Evolutionary conservation across 2,113 vertebrate genomes (phyloP), one percentile per base, ranked within the genome.

Genomic region (Collichthys lucidus): DNA sequence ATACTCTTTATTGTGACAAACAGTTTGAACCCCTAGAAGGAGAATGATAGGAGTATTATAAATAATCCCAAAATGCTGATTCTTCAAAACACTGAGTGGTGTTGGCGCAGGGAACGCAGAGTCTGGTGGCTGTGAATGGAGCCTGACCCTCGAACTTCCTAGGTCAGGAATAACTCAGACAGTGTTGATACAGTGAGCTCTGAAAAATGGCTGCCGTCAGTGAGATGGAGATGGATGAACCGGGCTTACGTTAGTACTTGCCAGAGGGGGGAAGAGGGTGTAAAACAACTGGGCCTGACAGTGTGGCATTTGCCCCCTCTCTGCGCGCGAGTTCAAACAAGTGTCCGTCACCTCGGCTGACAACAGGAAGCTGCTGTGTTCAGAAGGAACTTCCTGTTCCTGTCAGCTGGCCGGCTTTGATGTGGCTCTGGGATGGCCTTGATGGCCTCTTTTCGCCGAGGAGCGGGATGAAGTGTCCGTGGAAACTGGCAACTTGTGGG

Each of bases 291-390:
- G 0, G 66, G 87, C 65, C 78, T 88, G 88, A 82, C 86, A 81
- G 82, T 11, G 11, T 90, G 86, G 87, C 91, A 91, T 93, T 93
- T 93, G 90, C 86, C 91, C 76, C 7, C 83, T 83, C 81, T 93
- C 81, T 88, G 75, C 87, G 74, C 40, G 73, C 24, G 42, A 92
- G 91, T 94, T 93, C 89, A 94, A 93, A 92, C 92, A 94, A 93
- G 91, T 91, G 90, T 93, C 93, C 89, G 87, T 94, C 94, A 94
- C 91, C 91, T 94, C 78, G 67, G 90, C 88, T 89, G 93, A 95
- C 93, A 95, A 94, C 94, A 94, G 93, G 94, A 94, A 94, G 92
- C 86, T 29, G 89, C 90, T 94, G 92, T 89, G 91, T 86, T 92
- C 89, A 78, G 91, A 88, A 83, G 92, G 88, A 94, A 89, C 92